A percentile compares a stretch with the other conserved stretches of the same genome.
Evolutionary conservation across 2,888 invertebrate genomes (phyloP).

Genomic region (Achlya flavicornis): DNA sequence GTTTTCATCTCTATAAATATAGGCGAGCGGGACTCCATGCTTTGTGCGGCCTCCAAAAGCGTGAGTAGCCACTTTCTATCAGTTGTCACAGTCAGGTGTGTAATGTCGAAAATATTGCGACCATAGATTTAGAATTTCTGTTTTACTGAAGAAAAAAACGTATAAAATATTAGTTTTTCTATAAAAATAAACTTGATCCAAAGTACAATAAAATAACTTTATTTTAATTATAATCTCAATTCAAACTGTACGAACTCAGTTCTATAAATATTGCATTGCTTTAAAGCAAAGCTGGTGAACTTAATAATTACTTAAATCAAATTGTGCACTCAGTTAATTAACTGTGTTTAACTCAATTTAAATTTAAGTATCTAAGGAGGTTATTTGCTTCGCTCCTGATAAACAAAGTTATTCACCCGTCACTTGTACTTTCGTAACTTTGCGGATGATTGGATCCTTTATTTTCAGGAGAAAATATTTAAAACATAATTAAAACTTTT

Average conservation of each 20-base stretch:
- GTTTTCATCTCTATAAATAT: too few species aligned
- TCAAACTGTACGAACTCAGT: constrained; percentile 20
- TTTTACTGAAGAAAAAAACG: too few species aligned
- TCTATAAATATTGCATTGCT: constrained; percentile 37
- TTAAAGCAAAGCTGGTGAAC: constrained; percentile 39
- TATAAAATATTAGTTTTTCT: too few species aligned
- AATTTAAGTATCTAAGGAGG: constrained; percentile 29
- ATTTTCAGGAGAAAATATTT: not conserved
- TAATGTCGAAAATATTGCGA: too few species aligned
- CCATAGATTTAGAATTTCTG: too few species aligned
- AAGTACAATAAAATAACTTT: not conserved
- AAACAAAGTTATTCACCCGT: constrained; percentile 8
- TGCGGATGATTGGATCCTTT: not conserved
- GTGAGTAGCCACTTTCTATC: too few species aligned
- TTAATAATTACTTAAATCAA: constrained; percentile 44
- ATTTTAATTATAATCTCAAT: not conserved
- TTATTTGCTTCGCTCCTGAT: not conserved
- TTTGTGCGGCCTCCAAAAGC: too few species aligned
- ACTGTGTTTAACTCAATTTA: constrained; percentile 43
- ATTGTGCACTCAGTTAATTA: constrained; percentile 52
- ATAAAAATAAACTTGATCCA: too few species aligned
- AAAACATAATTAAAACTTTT: too few species aligned
- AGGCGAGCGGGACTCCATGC: too few species aligned
- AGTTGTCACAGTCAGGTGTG: too few species aligned
- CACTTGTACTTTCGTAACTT: constrained; percentile 7